Evolutionary conservation across 2,888 invertebrate species (phyloP).

Genomic region (Phragmatobia fuliginosa): DNA sequence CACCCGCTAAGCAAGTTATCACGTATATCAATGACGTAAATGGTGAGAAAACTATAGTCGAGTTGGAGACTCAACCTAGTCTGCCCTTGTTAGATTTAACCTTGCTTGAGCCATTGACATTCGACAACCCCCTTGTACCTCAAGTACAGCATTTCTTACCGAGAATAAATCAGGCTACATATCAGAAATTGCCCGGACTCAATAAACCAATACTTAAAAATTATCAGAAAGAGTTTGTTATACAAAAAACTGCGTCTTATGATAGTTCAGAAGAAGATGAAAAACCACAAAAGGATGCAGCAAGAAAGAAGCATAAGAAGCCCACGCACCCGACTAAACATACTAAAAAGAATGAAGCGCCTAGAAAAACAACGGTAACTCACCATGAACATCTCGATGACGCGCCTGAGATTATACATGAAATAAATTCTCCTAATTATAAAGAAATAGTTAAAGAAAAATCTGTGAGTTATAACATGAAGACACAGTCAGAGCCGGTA

Average conservation of each 20-base stretch:
- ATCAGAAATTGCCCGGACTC: conserved; percentile 65
- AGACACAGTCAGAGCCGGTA: conserved; percentile 72
- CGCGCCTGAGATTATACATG: conserved; percentile 72
- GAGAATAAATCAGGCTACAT: conserved; percentile 71
- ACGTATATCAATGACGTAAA: conserved; percentile 66
- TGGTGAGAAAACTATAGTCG: conserved; percentile 72
- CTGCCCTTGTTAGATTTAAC: conserved; percentile 75
- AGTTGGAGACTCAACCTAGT: conserved; percentile 71
- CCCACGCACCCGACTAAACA: conserved; percentile 56
- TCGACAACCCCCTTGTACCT: conserved; percentile 79
- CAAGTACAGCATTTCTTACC: conserved; percentile 83
- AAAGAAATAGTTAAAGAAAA: conserved; percentile 77
- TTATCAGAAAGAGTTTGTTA: conserved; percentile 66
- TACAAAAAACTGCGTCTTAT: conserved; percentile 70
- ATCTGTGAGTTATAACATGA: conserved; percentile 74
- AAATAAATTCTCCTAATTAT: conserved; percentile 75
- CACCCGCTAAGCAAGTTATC: conserved; percentile 63
- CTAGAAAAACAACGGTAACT: conserved; percentile 59
- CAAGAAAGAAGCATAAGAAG: conserved; percentile 66
- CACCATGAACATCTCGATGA: conserved; percentile 62
- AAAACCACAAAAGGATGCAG: conserved; percentile 57
- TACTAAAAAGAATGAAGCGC: conserved; percentile 57
- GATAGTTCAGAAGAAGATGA: conserved; percentile 60
- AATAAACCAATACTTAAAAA: conserved; percentile 61
- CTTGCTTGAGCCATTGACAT: conserved; percentile 78